Evolutionary conservation across 2,113 vertebrate species (phyloP).

Genomic region (Prunella fulvescens): DNA sequence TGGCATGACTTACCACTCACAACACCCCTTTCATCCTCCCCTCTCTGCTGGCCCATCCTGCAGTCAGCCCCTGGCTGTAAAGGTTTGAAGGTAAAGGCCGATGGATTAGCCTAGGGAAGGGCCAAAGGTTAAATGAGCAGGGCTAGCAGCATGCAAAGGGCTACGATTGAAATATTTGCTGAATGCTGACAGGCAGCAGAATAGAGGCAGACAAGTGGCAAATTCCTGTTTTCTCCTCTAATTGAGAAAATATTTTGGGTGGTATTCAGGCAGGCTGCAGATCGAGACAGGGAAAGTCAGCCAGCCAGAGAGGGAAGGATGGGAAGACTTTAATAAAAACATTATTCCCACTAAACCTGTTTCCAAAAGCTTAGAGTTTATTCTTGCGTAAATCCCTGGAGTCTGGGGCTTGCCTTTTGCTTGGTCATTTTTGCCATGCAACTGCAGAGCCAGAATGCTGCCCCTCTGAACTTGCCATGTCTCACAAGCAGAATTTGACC

Average conservation of each 20-base stretch:
- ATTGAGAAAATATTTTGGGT: slow-evolving; percentile 78
- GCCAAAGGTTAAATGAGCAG: slow-evolving; percentile 72
- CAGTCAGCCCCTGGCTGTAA: neutral
- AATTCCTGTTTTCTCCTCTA: slow-evolving; percentile 76
- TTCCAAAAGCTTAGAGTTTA: neutral
- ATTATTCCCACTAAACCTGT: neutral
- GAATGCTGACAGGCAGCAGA: slow-evolving; percentile 75
- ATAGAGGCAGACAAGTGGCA: slow-evolving; percentile 78
- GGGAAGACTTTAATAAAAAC: neutral
- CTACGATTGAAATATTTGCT: slow-evolving; percentile 76
- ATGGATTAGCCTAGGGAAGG: slow-evolving; percentile 57
- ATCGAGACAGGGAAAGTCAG: slow-evolving; percentile 3
- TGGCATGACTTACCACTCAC: neutral
- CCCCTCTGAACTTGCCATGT: neutral
- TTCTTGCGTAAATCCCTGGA: neutral
- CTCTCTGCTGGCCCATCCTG: neutral
- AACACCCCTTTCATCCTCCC: neutral
- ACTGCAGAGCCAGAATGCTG: neutral
- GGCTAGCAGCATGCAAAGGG: slow-evolving; percentile 64
- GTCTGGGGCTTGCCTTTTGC: neutral
- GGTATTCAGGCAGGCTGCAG: slow-evolving; percentile 66
- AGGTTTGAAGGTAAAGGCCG: slow-evolving; percentile 53
- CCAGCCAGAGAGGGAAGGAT: neutral
- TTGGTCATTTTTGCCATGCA: neutral
- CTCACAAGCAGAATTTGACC: neutral